Percentiles rank a stretch among this genome's conserved stretches.
phyloP scores from a whole-genome alignment of 2,113 vertebrate species.

The Crypturellus undulatus region DNA sequence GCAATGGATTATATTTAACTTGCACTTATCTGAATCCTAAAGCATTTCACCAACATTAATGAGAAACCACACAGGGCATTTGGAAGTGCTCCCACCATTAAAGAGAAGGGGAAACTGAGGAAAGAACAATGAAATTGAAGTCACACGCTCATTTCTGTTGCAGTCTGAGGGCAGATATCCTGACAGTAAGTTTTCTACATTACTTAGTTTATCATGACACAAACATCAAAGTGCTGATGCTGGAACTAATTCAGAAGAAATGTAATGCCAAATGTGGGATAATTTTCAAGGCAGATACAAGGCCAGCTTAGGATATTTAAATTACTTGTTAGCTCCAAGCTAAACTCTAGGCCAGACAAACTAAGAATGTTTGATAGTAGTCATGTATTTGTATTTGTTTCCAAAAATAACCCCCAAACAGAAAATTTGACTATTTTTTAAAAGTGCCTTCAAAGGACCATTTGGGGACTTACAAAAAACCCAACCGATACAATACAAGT shows the following conservation, averaged over 20 bases:
- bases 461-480: not conserved
- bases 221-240: not conserved
- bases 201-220: not conserved
- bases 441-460: not conserved
- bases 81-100: not conserved
- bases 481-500: not conserved
- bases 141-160: not conserved
- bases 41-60: not conserved
- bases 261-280: not conserved
- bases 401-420: constrained; percentile 3
- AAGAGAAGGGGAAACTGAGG: not conserved
- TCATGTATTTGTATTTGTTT: not conserved
- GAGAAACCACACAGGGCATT: not conserved
- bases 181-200: not conserved
- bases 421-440: not conserved
- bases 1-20: not conserved
- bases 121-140: not conserved
- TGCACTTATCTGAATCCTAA: not conserved
- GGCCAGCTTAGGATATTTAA: not conserved
- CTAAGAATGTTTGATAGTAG: not conserved
- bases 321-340: not conserved
- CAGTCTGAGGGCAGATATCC: not conserved
- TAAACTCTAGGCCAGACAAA: not conserved
- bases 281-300: not conserved
- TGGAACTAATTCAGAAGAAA: not conserved